A percentile compares a stretch with the other conserved stretches of the same genome.
These are phyloP conservation scores for Neuroscelio doddi DNA, from an alignment of 2,888 invertebrate species.

Conservation along the genomic window DNA sequence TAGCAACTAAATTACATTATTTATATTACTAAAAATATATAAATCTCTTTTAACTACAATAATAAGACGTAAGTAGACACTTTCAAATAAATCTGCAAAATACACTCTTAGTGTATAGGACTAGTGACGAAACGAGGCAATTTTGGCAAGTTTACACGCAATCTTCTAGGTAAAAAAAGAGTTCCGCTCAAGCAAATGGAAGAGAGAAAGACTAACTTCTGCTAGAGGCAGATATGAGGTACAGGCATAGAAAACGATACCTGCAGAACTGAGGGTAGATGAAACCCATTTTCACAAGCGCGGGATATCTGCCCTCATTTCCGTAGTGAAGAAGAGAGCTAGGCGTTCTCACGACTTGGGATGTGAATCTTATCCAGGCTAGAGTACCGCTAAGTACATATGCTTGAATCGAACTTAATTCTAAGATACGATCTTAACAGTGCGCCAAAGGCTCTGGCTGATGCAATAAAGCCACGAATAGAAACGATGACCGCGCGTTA, in stretches of 20 bases:
- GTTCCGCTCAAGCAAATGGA: neutral
- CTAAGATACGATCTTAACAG: slow-evolving; percentile 59
- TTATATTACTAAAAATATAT: too few species aligned
- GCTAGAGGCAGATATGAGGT: slow-evolving; percentile 14
- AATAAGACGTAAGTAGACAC: neutral
- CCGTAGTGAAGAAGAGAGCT: slow-evolving; percentile 22
- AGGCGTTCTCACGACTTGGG: slow-evolving; percentile 6
- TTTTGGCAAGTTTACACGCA: slow-evolving; percentile 16
- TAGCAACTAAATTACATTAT: too few species aligned
- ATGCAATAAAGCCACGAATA: slow-evolving; percentile 28
- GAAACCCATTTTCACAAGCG: slow-evolving; percentile 25
- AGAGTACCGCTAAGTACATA: slow-evolving; percentile 58
- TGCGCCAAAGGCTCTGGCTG: slow-evolving; percentile 44
- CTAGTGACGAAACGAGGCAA: slow-evolving; percentile 9
- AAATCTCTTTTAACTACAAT: too few species aligned
- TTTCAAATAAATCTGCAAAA: slow-evolving; percentile 1
- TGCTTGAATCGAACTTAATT: slow-evolving; percentile 65
- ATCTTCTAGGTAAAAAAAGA: slow-evolving; percentile 12
- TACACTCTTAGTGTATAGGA: neutral
- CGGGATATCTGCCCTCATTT: slow-evolving; percentile 42
- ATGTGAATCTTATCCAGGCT: slow-evolving; percentile 56
- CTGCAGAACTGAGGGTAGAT: slow-evolving; percentile 2
- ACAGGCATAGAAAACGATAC: slow-evolving; percentile 20
- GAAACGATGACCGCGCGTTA: slow-evolving; percentile 14
- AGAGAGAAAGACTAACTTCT: slow-evolving; percentile 7